Evolutionary conservation across 2,113 vertebrate species (phyloP).

Genomic region (Colistium nudipinnis): DNA sequence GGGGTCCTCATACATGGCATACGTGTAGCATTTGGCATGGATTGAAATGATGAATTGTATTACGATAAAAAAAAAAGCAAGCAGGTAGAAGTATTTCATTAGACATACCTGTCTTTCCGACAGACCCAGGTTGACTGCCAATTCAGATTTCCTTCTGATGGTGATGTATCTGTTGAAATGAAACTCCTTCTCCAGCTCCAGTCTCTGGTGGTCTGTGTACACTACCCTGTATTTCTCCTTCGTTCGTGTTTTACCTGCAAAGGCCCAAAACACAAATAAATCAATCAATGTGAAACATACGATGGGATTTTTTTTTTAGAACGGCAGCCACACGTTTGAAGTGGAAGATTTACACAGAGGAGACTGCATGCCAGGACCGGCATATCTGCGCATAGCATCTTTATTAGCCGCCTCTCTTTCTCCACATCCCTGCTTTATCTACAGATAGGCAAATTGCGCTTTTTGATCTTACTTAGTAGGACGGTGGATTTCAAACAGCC

Average conservation of each 20-base stretch:
- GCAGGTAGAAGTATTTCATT: not conserved
- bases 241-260: slow-evolving; percentile 94
- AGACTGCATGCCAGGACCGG: slow-evolving; percentile 55
- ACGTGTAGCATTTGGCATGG: not conserved
- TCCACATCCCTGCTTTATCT: slow-evolving; percentile 52
- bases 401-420: slow-evolving; percentile 52
- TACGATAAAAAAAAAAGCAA: not conserved
- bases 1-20: not conserved
- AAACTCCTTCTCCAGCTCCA: slow-evolving; percentile 97
- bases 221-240: slow-evolving; percentile 97
- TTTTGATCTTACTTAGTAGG: slow-evolving; percentile 84
- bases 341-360: slow-evolving; percentile 29
- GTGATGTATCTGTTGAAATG: slow-evolving; percentile 97
- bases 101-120: slow-evolving; percentile 94
- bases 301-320: not conserved
- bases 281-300: not conserved
- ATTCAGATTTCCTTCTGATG: slow-evolving; percentile 92
- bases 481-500: slow-evolving; percentile 84
- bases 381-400: slow-evolving; percentile 63
- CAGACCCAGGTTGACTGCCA: slow-evolving; percentile 91
- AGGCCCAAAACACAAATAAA: not conserved
- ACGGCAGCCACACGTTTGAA: slow-evolving; percentile 7
- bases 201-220: slow-evolving; percentile 94
- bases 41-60: not conserved
- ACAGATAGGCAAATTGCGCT: slow-evolving; percentile 70